These are phyloP conservation scores for Dryadula phaetusa DNA, from an alignment of 2,888 invertebrate genomes.

Conservation along the genomic window DNA sequence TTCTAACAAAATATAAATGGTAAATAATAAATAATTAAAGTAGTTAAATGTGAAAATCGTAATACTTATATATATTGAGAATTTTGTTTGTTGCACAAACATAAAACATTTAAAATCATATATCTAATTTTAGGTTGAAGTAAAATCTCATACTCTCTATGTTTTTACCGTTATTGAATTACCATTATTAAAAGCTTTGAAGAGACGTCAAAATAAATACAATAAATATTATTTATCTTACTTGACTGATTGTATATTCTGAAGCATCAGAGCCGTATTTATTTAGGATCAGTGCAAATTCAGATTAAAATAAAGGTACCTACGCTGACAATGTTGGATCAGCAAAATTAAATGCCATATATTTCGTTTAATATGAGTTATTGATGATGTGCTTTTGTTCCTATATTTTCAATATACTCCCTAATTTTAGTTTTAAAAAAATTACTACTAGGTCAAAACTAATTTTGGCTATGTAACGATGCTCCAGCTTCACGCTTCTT, in stretches of 20 bases:
- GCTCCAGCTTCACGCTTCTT: too few species aligned
- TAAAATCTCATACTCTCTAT: not conserved
- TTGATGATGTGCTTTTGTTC: not conserved
- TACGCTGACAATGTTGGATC: not conserved
- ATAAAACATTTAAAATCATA: not conserved
- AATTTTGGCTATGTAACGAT: too few species aligned
- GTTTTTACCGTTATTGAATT: not conserved
- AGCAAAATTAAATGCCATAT: slow-evolving; percentile 3
- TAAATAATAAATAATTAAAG: too few species aligned
- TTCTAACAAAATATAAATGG: too few species aligned
- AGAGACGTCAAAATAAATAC: slow-evolving; percentile 34
- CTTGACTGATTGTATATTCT: slow-evolving; percentile 35
- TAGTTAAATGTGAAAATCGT: too few species aligned
- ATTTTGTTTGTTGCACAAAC: not conserved
- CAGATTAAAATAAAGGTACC: slow-evolving; percentile 45
- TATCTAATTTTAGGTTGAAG: not conserved
- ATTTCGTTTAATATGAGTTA: not conserved
- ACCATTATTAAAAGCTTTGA: slow-evolving; percentile 17
- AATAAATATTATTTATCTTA: slow-evolving; percentile 38
- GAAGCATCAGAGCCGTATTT: slow-evolving; percentile 44
- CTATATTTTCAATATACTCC: not conserved
- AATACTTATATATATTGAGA: not conserved
- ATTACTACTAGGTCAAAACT: too few species aligned
- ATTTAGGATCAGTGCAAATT: slow-evolving; percentile 49
- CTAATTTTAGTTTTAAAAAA: too few species aligned